Base-by-base conservation (phyloP, 1,140 invertebrate genomes). In the Coenobita brevimanus region DNA sequence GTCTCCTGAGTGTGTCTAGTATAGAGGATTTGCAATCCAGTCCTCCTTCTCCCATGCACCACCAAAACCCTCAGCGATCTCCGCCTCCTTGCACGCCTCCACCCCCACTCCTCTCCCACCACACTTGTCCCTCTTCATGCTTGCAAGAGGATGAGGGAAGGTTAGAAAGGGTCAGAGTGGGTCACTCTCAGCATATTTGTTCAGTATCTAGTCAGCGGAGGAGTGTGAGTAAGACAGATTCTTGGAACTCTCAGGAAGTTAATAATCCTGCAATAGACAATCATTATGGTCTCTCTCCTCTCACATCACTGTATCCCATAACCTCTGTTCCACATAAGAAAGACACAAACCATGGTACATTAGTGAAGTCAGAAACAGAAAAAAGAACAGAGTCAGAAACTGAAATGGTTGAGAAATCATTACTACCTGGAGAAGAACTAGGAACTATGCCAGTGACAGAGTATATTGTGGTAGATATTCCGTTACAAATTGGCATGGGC, bases 1-100 rank as follows among this genome's bases (percentile, higher is more conserved):
- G 91, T 81, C 84, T 91, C 43, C 85, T 92, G 60, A 91, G 92
- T 82, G 91, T 92, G 21, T 80, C 91, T 27, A 90, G 90, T 76
- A 79, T 82, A 24, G 50, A 88, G 75, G 91, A 91, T 57, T 64
- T 90, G 21, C 80, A 89, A 46, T 60, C n/a, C 54, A 89, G 73
- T 33, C 27, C 4, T 36, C 43, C n/a, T 30, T 50, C 17, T 71
- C n/a, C 36, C 17, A 27, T 13, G 46, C 3, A 54, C 69, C 46
- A 13, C 41, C 24, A 69, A 83, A 15, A 33, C 21, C n/a, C 8
- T 30, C 24, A 10, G 82, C n/a, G 81, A 67, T 30, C 13, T 33
- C n/a, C 76, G 69, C 57, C 38, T 54, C 43, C 27, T 76, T 6
- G 50, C 75, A 41, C 60, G 69, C 38, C 38, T 76, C 17, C 46